Evolutionary conservation across 2,797 vertebrate species (phyloP), one percentile per base, ranked within the genome.

Genomic region (Epinephelus awoara): DNA sequence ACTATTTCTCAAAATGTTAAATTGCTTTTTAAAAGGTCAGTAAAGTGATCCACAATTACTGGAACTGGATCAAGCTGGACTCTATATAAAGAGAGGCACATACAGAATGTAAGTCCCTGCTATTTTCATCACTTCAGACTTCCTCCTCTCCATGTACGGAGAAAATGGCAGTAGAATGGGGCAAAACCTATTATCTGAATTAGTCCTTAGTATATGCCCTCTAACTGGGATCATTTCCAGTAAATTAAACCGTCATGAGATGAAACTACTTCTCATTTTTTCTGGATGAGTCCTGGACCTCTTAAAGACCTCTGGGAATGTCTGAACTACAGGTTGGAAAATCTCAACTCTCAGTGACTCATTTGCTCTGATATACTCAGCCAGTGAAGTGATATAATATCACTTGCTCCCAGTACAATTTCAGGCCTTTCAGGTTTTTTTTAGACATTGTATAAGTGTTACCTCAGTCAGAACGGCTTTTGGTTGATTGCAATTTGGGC

Each of bases 141-240:
- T 55, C 42, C 70, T 77, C 19, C 11, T 1, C 75, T 69, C 47
- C 58, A 42, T 62, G 85, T 68, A 76, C 62, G 79, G 66, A 61
- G 82, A 77, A 56, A 52, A 72, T 51, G 18, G 49, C 34, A 49
- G 65, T 50, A 46, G 70, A 75, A 58, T 2, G 12, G 21, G 61
- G 55, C 63, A 6, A 56, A 78, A 27, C 21, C 50, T 46, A 59
- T 77, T 67, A 77, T 80, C 70, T 67, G 17, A 75, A 80, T 80
- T 65, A 87, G 66, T 62, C 54, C 44, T 77, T 38, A 75, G 82
- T 75, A 59, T 55, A 7, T 0, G 5, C 65, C 52, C 56, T 44
- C 56, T 44, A 63, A 63, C 56, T 19, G 25, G 55, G 47, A 62
- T 69, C 70, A 38, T 80, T 70, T 73, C 63, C 46, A 76, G 18